Evolutionary conservation across 1,140 invertebrate species (phyloP).

Genomic region (Drosophila mauritiana): DNA sequence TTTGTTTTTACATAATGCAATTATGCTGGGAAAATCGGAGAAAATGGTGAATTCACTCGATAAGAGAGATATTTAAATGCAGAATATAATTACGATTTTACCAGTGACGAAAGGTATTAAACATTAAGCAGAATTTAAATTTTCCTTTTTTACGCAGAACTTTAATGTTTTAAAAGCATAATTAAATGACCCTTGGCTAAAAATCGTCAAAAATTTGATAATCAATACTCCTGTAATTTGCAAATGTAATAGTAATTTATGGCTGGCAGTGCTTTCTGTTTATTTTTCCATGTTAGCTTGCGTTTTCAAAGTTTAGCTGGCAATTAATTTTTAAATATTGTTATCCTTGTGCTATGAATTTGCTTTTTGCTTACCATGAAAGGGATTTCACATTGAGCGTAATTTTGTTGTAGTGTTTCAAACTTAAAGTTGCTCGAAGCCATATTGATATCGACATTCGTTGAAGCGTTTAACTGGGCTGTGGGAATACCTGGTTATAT

Average conservation of each 20-base stretch:
- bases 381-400: background rate
- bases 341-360: background rate
- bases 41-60: background rate
- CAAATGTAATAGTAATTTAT: background rate
- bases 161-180: background rate
- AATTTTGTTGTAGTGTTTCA: too few relatives aligned
- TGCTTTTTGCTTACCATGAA: background rate
- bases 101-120: background rate
- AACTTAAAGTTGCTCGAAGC: too few relatives aligned
- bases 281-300: background rate
- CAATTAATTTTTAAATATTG: background rate
- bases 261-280: slow-evolving; percentile 6
- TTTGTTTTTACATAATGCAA: slow-evolving; percentile 13
- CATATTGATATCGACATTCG: too few relatives aligned
- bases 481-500: slow-evolving; percentile 6
- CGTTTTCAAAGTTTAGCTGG: background rate
- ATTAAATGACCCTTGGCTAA: background rate
- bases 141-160: background rate
- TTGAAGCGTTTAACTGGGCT: background rate
- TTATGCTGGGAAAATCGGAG: background rate
- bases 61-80: slow-evolving; percentile 1
- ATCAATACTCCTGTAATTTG: background rate
- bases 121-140: background rate
- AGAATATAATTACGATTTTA: background rate
- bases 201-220: background rate